Evolutionary conservation across 2,888 invertebrate species (phyloP), one percentile per base, ranked within the genome.

Genomic region (Alcis repandata): DNA sequence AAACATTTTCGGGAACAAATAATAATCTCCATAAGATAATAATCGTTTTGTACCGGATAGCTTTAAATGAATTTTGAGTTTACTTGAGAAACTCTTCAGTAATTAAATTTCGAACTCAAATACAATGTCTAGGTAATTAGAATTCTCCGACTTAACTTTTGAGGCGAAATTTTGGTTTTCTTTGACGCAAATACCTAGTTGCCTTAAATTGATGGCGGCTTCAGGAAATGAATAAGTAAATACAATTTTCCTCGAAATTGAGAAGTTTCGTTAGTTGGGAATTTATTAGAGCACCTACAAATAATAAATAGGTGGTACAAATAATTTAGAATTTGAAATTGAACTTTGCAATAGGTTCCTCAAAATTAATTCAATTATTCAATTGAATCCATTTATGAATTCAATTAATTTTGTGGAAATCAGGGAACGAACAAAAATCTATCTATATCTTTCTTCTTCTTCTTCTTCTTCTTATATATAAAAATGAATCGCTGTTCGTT

Each of bases 111-210:
- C 17, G 17, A 36, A 13, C 36, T 36, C 20, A 19, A 19, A 19
- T 51, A 32, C 10, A 32, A 49, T 17, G 15, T 3, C 2, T 10
- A 17, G 32, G 32, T 32, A 48, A 48, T 48, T 32, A 48, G 4
- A 49, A 17, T 32, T 17, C 15, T 15, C 8, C 0, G 32, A 49
- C 32, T 46, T 22, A n/a, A 9, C 15, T 49, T 32, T 2, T 17
- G 32, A 32, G 32, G 48, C 17, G 15, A 49, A 27, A 49, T 32
- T 2, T 45, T 20, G n/a, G 46, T 6, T 49, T n/a, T 48, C 48
- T 48, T 49, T 49, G 32, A 49, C 15, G 15, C 4, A 17, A 27
- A 49, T 49, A 4, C 17, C n/a, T 6, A 27, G 3, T 6, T 17
- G 1, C 15, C 10, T 15, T 15, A 45, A 27, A 13, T 48, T 15